phyloP scores from a whole-genome alignment of 2,113 vertebrate species.

The Crotalus tigris region DNA sequence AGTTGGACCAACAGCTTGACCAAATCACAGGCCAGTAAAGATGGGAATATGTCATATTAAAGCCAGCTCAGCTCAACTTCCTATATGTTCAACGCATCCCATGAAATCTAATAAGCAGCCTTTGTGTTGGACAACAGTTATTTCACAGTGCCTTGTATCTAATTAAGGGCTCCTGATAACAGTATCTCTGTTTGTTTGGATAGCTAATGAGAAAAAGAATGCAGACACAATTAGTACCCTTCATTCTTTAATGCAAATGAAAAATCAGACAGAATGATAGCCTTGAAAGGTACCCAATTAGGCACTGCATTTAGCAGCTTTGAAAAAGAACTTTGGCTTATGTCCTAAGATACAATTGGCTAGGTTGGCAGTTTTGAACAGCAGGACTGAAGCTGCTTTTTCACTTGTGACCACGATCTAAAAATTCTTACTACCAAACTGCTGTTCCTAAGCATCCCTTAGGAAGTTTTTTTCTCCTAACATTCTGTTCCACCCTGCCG shows the following conservation, averaged over 20 bases:
- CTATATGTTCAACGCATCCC: not conserved
- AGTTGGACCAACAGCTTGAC: not conserved
- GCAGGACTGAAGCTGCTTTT: too few relatives aligned
- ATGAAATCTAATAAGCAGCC: not conserved
- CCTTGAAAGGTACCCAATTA: conserved; percentile 9
- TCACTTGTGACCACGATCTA: not conserved
- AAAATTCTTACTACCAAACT: not conserved
- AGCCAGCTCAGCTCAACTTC: not conserved
- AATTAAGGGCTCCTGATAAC: not conserved
- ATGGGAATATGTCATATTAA: not conserved
- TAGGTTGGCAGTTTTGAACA: conserved; percentile 4
- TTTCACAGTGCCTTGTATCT: not conserved
- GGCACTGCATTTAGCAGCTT: not conserved
- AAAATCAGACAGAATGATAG: not conserved
- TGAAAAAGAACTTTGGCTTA: conserved; percentile 5
- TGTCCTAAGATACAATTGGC: not conserved
- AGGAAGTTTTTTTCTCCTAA: not conserved
- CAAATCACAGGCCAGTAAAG: not conserved
- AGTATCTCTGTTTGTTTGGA: not conserved
- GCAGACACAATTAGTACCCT: not conserved
- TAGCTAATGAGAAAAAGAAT: not conserved
- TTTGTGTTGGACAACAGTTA: not conserved
- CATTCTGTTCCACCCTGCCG: not conserved
- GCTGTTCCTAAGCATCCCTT: not conserved
- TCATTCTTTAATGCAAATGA: not conserved